Conservation (phyloP, 1,140 invertebrate genomes). For the Varroa destructor region DNA sequence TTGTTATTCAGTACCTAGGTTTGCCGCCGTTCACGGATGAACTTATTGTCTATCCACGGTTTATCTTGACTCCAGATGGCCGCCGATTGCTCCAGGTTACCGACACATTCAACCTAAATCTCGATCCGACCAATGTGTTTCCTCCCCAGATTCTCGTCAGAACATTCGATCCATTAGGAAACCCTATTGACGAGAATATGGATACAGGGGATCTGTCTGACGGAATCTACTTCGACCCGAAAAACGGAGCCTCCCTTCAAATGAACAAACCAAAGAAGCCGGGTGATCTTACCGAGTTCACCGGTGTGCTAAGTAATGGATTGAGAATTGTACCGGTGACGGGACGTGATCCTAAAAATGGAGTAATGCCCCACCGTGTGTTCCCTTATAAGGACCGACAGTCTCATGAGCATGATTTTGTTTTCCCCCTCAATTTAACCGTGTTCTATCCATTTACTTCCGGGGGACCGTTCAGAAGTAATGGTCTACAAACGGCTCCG, state of each 20-base stretch:
- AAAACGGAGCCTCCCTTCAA: slow-evolving; percentile 13
- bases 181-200: slow-evolving; percentile 25
- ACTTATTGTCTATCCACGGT: slow-evolving; percentile 16
- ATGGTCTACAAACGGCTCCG: not conserved
- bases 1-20: slow-evolving; percentile 17
- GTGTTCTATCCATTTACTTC: slow-evolving; percentile 7
- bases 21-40: slow-evolving; percentile 13
- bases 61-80: slow-evolving; percentile 7
- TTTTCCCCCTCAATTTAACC: slow-evolving; percentile 7
- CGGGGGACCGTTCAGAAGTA: not conserved
- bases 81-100: slow-evolving; percentile 10
- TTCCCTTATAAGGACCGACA: slow-evolving; percentile 25
- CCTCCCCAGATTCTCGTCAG: slow-evolving; percentile 24
- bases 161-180: slow-evolving; percentile 14
- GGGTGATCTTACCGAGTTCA: not conserved
- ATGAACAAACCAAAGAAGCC: slow-evolving; percentile 17
- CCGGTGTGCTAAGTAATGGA: slow-evolving; percentile 16
- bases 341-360: not conserved
- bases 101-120: slow-evolving; percentile 14
- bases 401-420: slow-evolving; percentile 22
- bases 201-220: slow-evolving; percentile 16
- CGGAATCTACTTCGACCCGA: slow-evolving; percentile 27
- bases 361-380: slow-evolving; percentile 8
- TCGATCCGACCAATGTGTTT: slow-evolving; percentile 27
- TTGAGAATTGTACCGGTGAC: slow-evolving; percentile 21